Conservation (phyloP, 2,797 vertebrate genomes). For the Poeciliopsis paucimaculata region DNA sequence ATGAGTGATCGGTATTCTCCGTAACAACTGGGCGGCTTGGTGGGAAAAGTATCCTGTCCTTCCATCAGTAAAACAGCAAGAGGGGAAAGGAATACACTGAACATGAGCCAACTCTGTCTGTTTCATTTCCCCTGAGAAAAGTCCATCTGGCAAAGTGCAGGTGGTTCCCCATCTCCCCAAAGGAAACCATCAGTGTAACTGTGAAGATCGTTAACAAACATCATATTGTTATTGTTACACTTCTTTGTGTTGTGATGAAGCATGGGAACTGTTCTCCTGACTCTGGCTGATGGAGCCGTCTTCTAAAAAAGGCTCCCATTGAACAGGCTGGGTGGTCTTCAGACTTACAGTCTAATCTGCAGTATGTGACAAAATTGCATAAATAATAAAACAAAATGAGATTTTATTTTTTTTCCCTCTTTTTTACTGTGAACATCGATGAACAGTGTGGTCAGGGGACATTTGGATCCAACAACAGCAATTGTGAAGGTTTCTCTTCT, state of each 20-base stretch:
- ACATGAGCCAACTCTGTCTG: constrained; percentile 30
- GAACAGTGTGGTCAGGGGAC: constrained; percentile 42
- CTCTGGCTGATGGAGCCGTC: constrained; percentile 24
- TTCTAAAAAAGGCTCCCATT: constrained; percentile 27
- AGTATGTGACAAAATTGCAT: constrained; percentile 40
- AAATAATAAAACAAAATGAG: constrained; percentile 46
- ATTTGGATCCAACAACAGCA: constrained; percentile 28
- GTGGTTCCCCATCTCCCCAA: constrained; percentile 61
- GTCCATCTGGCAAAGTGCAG: constrained; percentile 58
- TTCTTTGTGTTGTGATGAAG: constrained; percentile 43
- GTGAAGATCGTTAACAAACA: constrained; percentile 69
- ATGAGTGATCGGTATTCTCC: constrained; percentile 60
- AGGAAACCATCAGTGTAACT: constrained; percentile 63
- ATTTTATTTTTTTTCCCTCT: background rate
- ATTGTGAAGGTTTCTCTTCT: constrained; percentile 33
- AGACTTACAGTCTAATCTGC: constrained; percentile 43
- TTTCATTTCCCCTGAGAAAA: constrained; percentile 42
- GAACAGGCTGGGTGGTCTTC: constrained; percentile 67
- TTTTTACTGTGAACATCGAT: constrained; percentile 42
- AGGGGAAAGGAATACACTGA: constrained; percentile 46
- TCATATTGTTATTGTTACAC: constrained; percentile 59
- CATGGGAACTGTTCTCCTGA: constrained; percentile 54
- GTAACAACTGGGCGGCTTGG: constrained; percentile 48
- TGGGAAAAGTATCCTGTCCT: constrained; percentile 58
- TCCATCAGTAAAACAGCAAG: constrained; percentile 56